A percentile compares a stretch with the other conserved stretches of the same genome.
These are phyloP conservation scores for Morphnarchus princeps DNA, from an alignment of 2,113 vertebrate species.

Conservation along the genomic window DNA sequence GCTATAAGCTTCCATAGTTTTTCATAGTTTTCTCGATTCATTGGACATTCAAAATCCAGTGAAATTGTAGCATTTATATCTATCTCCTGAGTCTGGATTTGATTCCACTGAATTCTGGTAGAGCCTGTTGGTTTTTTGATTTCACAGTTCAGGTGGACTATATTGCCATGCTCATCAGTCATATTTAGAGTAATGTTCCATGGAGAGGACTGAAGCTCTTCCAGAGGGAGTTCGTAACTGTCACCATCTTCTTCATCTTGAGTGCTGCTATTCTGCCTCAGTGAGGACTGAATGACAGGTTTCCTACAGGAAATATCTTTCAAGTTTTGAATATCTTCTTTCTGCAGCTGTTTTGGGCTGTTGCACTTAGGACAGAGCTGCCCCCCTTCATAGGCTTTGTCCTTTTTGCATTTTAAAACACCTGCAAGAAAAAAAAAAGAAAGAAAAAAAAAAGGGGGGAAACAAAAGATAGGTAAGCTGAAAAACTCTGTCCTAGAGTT, in stretches of 20 bases:
- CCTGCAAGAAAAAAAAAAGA: conserved; percentile 56
- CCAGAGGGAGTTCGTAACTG: conserved; percentile 1
- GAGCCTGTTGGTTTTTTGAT: conserved; percentile 63
- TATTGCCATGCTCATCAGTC: conserved; percentile 86
- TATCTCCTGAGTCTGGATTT: conserved; percentile 68
- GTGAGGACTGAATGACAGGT: conserved; percentile 74
- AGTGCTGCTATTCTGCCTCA: conserved; percentile 54
- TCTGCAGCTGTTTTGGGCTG: conserved; percentile 70
- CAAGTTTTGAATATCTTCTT: conserved; percentile 70
- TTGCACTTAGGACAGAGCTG: conserved; percentile 83
- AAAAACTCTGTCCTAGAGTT: neutral
- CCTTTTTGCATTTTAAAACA: conserved; percentile 91
- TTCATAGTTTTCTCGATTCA: conserved; percentile 83
- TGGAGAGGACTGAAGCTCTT: conserved; percentile 60
- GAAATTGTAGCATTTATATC: conserved; percentile 74
- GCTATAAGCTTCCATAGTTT: conserved; percentile 89
- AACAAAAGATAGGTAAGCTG: neutral
- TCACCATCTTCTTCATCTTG: conserved; percentile 51
- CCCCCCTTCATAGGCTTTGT: conserved; percentile 78
- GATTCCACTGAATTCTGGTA: conserved; percentile 72
- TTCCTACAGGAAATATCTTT: conserved; percentile 73
- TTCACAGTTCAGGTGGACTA: conserved; percentile 78
- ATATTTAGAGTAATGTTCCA: conserved; percentile 83
- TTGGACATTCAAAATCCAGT: conserved; percentile 80
- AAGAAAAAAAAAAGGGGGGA: neutral